Conservation (phyloP, 2,113 vertebrate species). For the Amphilophus citrinellus region DNA sequence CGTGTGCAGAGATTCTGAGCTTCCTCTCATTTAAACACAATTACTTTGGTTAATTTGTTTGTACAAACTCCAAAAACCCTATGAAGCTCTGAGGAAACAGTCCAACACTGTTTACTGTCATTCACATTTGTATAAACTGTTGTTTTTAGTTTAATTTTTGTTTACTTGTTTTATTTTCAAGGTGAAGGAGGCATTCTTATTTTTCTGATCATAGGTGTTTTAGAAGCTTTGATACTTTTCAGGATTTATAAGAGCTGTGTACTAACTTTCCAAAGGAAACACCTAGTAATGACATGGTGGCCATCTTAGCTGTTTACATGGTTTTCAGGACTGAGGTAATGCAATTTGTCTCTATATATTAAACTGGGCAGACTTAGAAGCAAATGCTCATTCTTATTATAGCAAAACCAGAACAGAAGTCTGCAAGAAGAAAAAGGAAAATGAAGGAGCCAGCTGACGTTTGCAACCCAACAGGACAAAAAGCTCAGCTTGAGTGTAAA, state of each 20-base stretch:
- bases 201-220: background rate
- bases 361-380: slow-evolving; percentile 46
- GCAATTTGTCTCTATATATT: slow-evolving; percentile 60
- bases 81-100: background rate
- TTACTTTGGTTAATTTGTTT: slow-evolving; percentile 4
- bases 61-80: background rate
- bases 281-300: slow-evolving; percentile 20
- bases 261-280: slow-evolving; percentile 21
- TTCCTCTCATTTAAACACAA: slow-evolving; percentile 1
- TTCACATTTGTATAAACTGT: background rate
- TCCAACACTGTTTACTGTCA: background rate
- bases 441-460: slow-evolving; percentile 44
- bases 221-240: background rate
- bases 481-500: slow-evolving; percentile 57
- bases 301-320: slow-evolving; percentile 33
- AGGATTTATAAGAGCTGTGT: background rate
- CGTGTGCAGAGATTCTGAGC: background rate
- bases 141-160: background rate
- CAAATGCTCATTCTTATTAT: slow-evolving; percentile 56
- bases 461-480: slow-evolving; percentile 47
- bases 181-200: background rate
- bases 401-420: slow-evolving; percentile 43
- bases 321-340: slow-evolving; percentile 44
- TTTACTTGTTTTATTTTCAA: background rate
- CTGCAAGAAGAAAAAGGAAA: slow-evolving; percentile 39